Evolutionary conservation across 2,797 vertebrate genomes (phyloP).

Genomic region (Streptopelia turtur): DNA sequence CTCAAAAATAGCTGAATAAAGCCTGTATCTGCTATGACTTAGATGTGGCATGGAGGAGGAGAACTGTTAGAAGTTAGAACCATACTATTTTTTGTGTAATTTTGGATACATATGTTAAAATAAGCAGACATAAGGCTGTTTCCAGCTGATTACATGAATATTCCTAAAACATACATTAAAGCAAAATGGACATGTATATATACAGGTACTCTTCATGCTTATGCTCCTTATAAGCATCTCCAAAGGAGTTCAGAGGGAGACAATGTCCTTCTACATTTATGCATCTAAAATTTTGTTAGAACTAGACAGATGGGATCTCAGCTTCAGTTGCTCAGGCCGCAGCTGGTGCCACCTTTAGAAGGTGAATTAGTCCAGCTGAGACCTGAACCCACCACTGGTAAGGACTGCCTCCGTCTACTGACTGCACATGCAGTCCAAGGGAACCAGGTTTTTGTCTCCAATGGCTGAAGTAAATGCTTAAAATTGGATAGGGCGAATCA

Average conservation of each 20-base stretch:
- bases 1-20: not conserved
- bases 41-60: not conserved
- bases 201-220: not conserved
- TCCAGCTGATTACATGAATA: not conserved
- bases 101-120: not conserved
- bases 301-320: not conserved
- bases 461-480: not conserved
- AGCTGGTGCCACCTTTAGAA: not conserved
- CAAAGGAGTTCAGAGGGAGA: not conserved
- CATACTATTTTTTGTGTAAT: not conserved
- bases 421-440: not conserved
- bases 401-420: not conserved
- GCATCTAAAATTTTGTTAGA: not conserved
- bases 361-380: not conserved
- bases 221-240: not conserved
- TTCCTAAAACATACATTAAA: not conserved
- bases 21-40: not conserved
- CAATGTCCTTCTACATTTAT: rapidly evolving
- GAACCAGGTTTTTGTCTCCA: not conserved
- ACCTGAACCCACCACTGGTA: not conserved
- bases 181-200: not conserved
- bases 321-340: not conserved
- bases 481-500: slow-evolving; percentile 24
- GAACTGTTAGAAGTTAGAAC: not conserved
- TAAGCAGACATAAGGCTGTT: not conserved